These are phyloP conservation scores for Scaptodrosophila latifasciaeformis DNA, from an alignment of 2,888 invertebrate species.

Conservation along the genomic window DNA sequence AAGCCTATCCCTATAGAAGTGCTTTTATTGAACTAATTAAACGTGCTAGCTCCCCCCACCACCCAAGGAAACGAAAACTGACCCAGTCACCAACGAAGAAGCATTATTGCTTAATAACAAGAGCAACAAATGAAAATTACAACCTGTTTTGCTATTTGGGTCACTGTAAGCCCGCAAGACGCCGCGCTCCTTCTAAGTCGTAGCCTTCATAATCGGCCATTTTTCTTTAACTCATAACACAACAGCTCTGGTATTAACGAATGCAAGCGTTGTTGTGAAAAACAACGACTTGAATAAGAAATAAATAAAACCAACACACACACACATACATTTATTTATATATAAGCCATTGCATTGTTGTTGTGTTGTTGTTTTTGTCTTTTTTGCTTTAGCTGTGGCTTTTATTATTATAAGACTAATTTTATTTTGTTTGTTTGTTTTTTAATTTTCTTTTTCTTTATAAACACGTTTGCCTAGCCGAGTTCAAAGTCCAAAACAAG, in stretches of 20 bases:
- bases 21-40: no score
- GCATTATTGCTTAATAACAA: constrained; percentile 31
- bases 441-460: constrained; percentile 28
- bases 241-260: no score
- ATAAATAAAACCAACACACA: neutral
- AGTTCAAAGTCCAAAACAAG: constrained; percentile 58
- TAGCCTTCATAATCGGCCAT: neutral
- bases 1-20: no score
- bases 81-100: no score
- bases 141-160: constrained; percentile 48
- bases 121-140: constrained; percentile 11
- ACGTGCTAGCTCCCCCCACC: no score
- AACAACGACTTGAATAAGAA: constrained; percentile 12
- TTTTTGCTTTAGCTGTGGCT: constrained; percentile 13
- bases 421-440: constrained; percentile 35
- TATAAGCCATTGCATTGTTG: constrained; percentile 8
- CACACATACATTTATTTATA: neutral
- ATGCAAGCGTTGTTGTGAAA: constrained; percentile 49
- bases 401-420: constrained; percentile 33
- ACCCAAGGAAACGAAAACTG: no score
- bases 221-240: constrained; percentile 32
- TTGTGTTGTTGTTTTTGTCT: constrained; percentile 16
- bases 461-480: constrained; percentile 33
- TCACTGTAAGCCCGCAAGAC: constrained; percentile 45
- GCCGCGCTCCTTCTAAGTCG: constrained; percentile 30